Conservation (phyloP, 2,113 vertebrate genomes). For the Cercocebus atys region DNA sequence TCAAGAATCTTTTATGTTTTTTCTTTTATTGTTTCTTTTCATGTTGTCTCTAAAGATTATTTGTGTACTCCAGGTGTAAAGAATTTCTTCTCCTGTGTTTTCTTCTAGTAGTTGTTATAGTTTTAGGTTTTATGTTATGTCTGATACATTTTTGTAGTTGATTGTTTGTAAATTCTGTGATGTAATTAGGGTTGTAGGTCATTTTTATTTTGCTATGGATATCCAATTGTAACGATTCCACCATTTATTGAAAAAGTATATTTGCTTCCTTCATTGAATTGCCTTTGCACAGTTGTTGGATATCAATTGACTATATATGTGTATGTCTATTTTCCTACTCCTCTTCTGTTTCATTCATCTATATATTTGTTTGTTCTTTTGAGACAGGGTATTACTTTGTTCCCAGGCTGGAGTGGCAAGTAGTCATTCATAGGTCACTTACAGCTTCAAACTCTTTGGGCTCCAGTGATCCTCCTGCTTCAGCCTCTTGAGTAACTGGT, state of each 20-base stretch:
- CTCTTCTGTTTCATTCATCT: not conserved
- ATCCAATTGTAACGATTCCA: not conserved
- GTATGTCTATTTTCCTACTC: not conserved
- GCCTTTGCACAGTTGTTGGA: not conserved
- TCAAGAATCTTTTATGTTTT: no score
- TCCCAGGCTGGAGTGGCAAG: not conserved
- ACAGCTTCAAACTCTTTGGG: not conserved
- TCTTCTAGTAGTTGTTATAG: not conserved
- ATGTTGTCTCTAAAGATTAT: not conserved
- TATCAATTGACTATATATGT: not conserved
- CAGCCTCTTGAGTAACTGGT: not conserved
- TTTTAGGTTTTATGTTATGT: not conserved
- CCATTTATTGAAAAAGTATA: not conserved
- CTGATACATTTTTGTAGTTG: not conserved
- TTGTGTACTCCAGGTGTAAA: not conserved
- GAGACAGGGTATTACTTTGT: not conserved
- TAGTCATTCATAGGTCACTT: not conserved
- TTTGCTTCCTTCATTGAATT: not conserved
- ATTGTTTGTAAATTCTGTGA: not conserved
- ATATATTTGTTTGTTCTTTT: not conserved
- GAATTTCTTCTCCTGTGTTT: not conserved
- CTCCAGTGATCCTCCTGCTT: not conserved
- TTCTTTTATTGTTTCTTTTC: not conserved
- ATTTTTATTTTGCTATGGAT: not conserved
- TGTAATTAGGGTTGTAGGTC: no score